phyloP scores from a whole-genome alignment of 2,888 invertebrate genomes.

The Polyploca ridens region DNA sequence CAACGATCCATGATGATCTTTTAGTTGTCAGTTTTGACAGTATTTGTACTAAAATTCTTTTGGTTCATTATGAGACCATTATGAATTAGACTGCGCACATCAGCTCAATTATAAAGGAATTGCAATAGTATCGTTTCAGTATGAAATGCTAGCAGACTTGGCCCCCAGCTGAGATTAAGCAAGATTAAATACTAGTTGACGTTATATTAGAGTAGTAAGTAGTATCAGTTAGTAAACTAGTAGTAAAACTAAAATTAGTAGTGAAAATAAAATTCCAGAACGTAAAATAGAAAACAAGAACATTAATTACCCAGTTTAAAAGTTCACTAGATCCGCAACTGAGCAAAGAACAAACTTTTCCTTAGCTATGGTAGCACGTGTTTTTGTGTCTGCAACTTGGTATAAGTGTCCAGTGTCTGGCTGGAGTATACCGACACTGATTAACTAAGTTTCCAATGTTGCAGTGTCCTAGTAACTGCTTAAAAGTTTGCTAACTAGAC shows the following conservation, averaged over 20 bases:
- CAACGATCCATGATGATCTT: too few species aligned
- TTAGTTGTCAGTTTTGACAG: too few species aligned
- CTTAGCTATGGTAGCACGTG: constrained; percentile 17
- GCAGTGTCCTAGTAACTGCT: constrained; percentile 23
- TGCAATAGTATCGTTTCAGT: too few species aligned
- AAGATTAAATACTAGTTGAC: too few species aligned
- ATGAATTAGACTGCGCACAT: too few species aligned
- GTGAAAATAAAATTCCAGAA: neutral
- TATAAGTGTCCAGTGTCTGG: constrained; percentile 17
- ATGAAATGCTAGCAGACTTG: too few species aligned
- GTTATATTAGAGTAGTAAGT: neutral
- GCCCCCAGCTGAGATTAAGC: too few species aligned
- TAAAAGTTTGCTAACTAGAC: constrained; percentile 11
- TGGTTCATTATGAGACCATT: too few species aligned
- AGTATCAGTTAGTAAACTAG: neutral
- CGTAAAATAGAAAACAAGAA: neutral
- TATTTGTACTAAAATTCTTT: too few species aligned
- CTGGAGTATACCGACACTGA: constrained; percentile 28
- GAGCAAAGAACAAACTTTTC: constrained; percentile 21
- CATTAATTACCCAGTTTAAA: neutral
- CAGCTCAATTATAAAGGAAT: too few species aligned
- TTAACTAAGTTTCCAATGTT: constrained; percentile 29
- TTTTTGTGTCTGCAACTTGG: constrained; percentile 35
- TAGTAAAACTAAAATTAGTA: neutral
- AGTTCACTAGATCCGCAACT: constrained; percentile 2